Percentiles rank a stretch among this genome's conserved stretches.
Evolutionary conservation across 1,140 invertebrate genomes (phyloP).

Genomic region (Myzus persicae): DNA sequence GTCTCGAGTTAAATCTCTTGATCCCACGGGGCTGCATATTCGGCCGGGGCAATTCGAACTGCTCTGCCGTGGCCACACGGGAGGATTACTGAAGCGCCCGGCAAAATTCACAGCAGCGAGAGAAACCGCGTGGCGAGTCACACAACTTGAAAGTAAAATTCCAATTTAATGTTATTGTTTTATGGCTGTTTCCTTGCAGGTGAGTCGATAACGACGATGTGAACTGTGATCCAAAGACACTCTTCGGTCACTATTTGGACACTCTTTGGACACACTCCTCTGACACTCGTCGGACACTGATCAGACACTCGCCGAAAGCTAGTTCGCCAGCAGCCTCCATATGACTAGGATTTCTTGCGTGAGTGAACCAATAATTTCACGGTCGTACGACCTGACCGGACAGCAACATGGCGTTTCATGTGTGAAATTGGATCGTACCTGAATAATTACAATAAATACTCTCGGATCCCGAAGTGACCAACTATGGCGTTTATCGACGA

Average conservation of each 20-base stretch:
- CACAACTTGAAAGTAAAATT: not conserved
- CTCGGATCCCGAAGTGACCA: not conserved
- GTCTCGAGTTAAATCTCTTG: constrained; percentile 44
- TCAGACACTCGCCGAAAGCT: not conserved
- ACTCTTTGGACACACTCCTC: too few relatives aligned
- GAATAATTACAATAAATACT: not conserved
- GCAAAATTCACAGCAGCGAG: not conserved
- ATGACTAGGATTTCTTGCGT: not conserved
- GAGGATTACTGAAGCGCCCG: not conserved
- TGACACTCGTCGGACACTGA: too few relatives aligned
- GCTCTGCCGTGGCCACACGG: not conserved
- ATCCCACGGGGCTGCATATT: not conserved
- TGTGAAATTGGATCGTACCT: not conserved
- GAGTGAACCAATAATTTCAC: not conserved
- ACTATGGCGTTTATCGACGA: not conserved
- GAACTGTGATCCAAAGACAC: not conserved
- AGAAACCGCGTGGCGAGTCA: not conserved
- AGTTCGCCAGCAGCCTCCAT: not conserved
- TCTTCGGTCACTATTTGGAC: too few relatives aligned
- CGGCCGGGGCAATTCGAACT: not conserved
- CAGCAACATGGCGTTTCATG: not conserved
- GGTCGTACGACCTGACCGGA: not conserved
- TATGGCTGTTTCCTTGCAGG: not conserved
- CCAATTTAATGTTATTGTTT: not conserved
- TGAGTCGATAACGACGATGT: not conserved